Evolutionary conservation across 2,113 vertebrate genomes (phyloP), one percentile per base, ranked within the genome.

Genomic region (Orthonyx spaldingii): DNA sequence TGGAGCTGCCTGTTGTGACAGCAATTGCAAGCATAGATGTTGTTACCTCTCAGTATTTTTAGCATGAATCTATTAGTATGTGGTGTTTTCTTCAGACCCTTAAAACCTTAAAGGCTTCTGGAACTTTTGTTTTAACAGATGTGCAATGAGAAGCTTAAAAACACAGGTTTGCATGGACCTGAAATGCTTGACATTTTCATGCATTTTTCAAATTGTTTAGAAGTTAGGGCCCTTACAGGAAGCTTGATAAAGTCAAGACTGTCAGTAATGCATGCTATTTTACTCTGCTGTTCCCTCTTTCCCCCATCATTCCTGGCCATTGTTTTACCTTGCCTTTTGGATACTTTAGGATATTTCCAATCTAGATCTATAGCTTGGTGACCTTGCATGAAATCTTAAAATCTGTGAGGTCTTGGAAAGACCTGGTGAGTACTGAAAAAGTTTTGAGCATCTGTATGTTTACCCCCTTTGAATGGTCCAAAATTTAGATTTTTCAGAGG

Each of bases 221-320:
- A 89, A n/a, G 13, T 80, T 50, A 63, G 16, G 8, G 6, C 7
- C 19, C 8, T 83, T 53, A 50, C 17, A 49, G 3, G 20, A 86
- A 53, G 13, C 9, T 17, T 49, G 19, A 68, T 41, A 59, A 79
- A 80, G 15, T 41, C n/a, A 57, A 44, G 9, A 14, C 9, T 69
- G 10, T 61, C 3, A 2, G 32, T 66, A 27, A 56, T 3, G 18
- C 1, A 5, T 0, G 1, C 49, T 60, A 61, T 52, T 87, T 87
- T 37, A 59, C 4, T 26, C 8, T 5, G 3, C 9, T 80, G 7
- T 35, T 71, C 8, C 4, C 7, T 70, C 13, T 27, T 42, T 32
- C 20, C 8, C 5, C 8, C 3, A 14, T 10, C 28, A 37, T 55
- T 64, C 22, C 10, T 69, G 32, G 10, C 4, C 33, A 37, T 23